Base-by-base conservation (phyloP, 2,888 invertebrate genomes). In the Acrocyrtus sp. region DNA sequence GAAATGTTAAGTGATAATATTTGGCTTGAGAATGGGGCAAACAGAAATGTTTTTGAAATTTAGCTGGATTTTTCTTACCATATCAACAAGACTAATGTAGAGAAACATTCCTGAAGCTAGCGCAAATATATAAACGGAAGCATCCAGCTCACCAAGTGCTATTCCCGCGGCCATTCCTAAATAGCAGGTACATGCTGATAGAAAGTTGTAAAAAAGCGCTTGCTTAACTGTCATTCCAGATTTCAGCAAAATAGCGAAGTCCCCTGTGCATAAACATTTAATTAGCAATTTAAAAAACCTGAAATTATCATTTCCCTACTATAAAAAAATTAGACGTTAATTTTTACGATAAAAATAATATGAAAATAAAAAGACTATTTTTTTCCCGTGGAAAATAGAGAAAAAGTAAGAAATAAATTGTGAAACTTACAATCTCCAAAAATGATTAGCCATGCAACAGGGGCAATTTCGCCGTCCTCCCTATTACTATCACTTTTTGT, bases 381-480 rank as follows among this genome's bases (percentile, higher is more conserved):
- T n/a, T n/a, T n/a, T n/a, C n/a, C n/a, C n/a, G n/a, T n/a, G n/a
- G n/a, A n/a, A n/a, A n/a, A n/a, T n/a, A n/a, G n/a, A n/a, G n/a
- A n/a, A n/a, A n/a, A n/a, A n/a, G n/a, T n/a, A n/a, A n/a, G n/a
- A n/a, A n/a, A n/a, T n/a, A n/a, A n/a, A n/a, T 34, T 34, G n/a
- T n/a, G n/a, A n/a, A n/a, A n/a, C n/a, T n/a, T n/a, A n/a, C 87
- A 87, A 82, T 89, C 89, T 1, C 89, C 89, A 80, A 88, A 85
- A 50, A 89, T 85, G 57, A 89, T 86, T 88, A 89, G 88, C 88
- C 88, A 88, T 3, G 88, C 89, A 19, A 89, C 87, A 0, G 87
- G 86, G 1, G 85, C 85, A 41, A 88, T 85, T 8, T 84, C 83
- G 62, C 83, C 83, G 65, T 82, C 81, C 57, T 82, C 81, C 17